Evolutionary conservation across 1,140 invertebrate genomes (phyloP).

Genomic region (Sipha flava): DNA sequence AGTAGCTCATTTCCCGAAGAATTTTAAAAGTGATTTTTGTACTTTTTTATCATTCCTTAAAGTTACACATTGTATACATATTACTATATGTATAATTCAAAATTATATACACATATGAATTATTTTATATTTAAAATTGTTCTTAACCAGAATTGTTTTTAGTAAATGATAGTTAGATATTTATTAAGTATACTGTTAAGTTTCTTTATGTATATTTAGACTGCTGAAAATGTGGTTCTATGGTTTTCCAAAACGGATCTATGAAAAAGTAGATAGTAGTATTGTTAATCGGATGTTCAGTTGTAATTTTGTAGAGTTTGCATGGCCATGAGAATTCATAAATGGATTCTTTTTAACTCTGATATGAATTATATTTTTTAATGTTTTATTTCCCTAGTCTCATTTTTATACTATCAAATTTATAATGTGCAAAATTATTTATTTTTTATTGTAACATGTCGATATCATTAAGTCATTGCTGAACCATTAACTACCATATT

Average conservation of each 20-base stretch:
- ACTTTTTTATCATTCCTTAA: neutral
- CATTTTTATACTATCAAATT: neutral
- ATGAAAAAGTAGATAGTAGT: neutral
- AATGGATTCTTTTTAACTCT: neutral
- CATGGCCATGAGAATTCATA: neutral
- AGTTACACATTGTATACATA: too few relatives aligned
- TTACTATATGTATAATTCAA: neutral
- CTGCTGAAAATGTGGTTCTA: neutral
- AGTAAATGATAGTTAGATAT: neutral
- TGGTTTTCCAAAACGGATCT: neutral
- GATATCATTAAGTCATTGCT: neutral
- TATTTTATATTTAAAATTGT: neutral
- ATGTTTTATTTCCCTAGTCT: neutral
- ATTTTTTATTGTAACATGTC: neutral
- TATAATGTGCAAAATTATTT: neutral
- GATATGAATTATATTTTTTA: neutral
- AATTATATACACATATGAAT: too few relatives aligned
- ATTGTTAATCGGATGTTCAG: neutral
- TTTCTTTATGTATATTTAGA: neutral
- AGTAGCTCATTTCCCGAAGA: neutral
- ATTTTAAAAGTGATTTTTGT: neutral
- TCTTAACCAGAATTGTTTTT: neutral
- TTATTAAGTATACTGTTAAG: neutral
- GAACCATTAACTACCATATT: neutral
- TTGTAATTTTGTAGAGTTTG: neutral